Evolutionary conservation across 2,888 invertebrate species (phyloP).

Genomic region (Tetranychus truncatus): DNA sequence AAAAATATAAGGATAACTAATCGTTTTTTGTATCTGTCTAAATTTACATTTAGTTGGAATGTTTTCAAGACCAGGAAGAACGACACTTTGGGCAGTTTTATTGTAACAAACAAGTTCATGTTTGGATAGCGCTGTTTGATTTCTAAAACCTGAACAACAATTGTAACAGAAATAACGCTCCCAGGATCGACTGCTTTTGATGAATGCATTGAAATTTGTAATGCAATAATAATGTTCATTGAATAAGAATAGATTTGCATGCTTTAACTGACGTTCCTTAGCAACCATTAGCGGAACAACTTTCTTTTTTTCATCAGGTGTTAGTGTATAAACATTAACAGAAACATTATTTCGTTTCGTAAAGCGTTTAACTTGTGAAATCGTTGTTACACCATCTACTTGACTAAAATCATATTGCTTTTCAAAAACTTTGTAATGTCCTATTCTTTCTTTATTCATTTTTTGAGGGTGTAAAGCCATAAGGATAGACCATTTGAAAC

Average conservation of each 20-base stretch:
- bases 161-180: not conserved
- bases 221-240: not conserved
- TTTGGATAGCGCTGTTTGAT: not conserved
- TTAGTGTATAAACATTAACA: not conserved
- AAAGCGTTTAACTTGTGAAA: not conserved
- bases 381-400: not conserved
- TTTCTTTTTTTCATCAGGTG: not conserved
- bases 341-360: not conserved
- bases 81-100: not conserved
- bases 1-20: not conserved
- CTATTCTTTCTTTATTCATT: not conserved
- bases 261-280: not conserved
- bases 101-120: not conserved
- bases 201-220: not conserved
- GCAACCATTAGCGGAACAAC: not conserved
- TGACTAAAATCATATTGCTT: not conserved
- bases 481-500: not conserved
- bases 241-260: not conserved
- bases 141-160: not conserved
- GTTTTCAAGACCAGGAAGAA: not conserved
- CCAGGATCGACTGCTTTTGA: not conserved
- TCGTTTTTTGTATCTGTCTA: not conserved
- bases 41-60: not conserved
- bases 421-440: not conserved
- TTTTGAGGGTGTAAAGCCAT: not conserved